These are phyloP conservation scores for Chelonoidis abingdonii DNA, from an alignment of 2,113 vertebrate genomes.

Conservation along the genomic window DNA sequence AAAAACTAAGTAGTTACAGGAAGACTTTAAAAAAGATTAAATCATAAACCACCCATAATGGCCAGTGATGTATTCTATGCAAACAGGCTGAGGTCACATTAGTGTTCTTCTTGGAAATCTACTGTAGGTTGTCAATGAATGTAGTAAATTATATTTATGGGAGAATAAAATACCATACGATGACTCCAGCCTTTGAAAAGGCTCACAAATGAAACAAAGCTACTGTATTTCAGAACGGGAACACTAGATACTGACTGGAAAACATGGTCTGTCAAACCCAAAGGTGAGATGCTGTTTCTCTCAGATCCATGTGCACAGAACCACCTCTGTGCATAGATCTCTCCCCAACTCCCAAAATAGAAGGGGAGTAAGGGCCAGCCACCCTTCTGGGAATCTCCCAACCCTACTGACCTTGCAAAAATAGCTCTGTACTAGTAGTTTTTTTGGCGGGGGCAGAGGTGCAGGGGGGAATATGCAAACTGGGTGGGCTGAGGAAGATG, in stretches of 20 bases:
- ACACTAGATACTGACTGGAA: neutral
- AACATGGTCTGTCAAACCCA: neutral
- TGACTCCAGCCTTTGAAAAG: neutral
- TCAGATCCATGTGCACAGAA: accelerated
- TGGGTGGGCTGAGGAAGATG: neutral
- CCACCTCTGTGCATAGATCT: accelerated
- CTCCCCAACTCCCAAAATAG: neutral
- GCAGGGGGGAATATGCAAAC: neutral
- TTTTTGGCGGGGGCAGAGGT: no score
- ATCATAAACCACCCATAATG: conserved; percentile 43
- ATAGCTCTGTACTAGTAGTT: neutral
- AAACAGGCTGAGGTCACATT: conserved; percentile 8
- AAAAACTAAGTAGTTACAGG: conserved; percentile 63
- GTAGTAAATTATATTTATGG: conserved; percentile 38
- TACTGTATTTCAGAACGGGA: neutral
- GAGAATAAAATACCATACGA: neutral
- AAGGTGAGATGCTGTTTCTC: neutral
- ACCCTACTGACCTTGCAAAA: neutral
- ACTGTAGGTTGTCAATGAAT: neutral
- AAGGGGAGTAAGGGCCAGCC: neutral
- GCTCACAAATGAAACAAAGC: neutral
- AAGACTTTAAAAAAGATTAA: conserved; percentile 62
- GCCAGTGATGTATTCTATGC: neutral
- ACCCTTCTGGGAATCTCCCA: neutral
- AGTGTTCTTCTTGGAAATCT: conserved; percentile 42